Percentiles rank a stretch among this genome's conserved stretches.
phyloP scores from a whole-genome alignment of 2,113 vertebrate genomes.

The Rattus rattus region DNA sequence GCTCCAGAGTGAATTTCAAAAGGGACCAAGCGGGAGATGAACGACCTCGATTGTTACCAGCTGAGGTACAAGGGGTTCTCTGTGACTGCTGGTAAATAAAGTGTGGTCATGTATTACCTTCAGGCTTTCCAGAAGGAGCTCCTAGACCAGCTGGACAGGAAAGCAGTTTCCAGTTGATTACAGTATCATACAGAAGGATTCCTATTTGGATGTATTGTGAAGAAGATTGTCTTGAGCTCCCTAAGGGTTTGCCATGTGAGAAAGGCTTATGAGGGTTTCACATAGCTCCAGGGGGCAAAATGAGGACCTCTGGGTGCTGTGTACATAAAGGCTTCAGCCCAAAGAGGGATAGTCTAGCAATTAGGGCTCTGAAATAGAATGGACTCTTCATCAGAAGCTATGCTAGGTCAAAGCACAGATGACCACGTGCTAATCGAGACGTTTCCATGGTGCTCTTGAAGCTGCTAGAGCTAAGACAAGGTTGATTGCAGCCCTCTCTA shows the following conservation, averaged over 20 bases:
- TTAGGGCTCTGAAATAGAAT: not conserved
- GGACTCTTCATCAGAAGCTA: not conserved
- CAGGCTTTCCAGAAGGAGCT: not conserved
- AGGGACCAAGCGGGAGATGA: slow-evolving; percentile 65
- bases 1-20: slow-evolving; percentile 73
- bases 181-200: not conserved
- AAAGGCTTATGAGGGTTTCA: not conserved
- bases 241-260: not conserved
- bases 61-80: slow-evolving; percentile 33
- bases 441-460: not conserved
- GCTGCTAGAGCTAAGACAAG: not conserved
- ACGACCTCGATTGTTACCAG: not conserved
- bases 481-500: not conserved
- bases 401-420: slow-evolving; percentile 7
- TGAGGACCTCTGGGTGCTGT: not conserved
- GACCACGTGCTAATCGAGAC: slow-evolving; percentile 26
- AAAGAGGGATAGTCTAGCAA: not conserved
- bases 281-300: slow-evolving; percentile 18
- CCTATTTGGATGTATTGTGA: not conserved
- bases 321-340: not conserved
- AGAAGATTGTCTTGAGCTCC: slow-evolving; percentile 17
- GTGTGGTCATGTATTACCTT: not conserved
- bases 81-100: not conserved
- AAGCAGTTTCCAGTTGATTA: not conserved
- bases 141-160: not conserved